Evolutionary conservation across 2,888 invertebrate genomes (phyloP), one percentile per base, ranked within the genome.

Genomic region (Pheosia tremula): DNA sequence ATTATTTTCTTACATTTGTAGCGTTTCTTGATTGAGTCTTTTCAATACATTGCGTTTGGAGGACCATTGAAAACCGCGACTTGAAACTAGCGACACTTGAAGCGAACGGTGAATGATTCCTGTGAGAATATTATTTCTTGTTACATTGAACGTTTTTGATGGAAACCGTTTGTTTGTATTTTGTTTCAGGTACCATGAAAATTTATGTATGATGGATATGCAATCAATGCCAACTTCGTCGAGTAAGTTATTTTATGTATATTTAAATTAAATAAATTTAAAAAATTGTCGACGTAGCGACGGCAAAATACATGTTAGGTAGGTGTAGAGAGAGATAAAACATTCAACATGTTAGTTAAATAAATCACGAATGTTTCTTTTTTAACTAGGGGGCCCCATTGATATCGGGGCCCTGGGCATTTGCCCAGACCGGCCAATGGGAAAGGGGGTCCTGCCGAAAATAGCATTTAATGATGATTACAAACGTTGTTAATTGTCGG

Each of bases 1-100:
- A 80, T 88, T 89, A 88, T 86, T 89, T 88, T 56, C 89, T 89
- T 90, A 90, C 90, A 87, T 88, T 91, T 91, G 90, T 91, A 85
- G 80, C 91, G 84, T 86, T 88, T 89, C 80, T 82, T 81, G 77
- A 80, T 82, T 74, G 80, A 87, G 85, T 88, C 82, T 77, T 85
- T 90, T 84, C 82, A 78, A 73, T 66, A 55, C 72, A 75, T 79
- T 81, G 65, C 58, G 67, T 74, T 68, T 80, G 75, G 62, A 80
- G 90, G 81, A 74, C 79, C 75, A 87, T 91, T 80, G 52, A 75
- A 71, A 70, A 81, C 84, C 81, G 72, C 80, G 70, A 81, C 72
- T 54, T 69, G 67, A 70, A 72, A 71, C 78, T 83, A 75, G 75
- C 65, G 62, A 58, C 37, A 41, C 45, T 60, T 56, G 52, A 45